A percentile compares a stretch with the other conserved stretches of the same genome.
These are phyloP conservation scores for Ypsolopha scabrella DNA, from an alignment of 2,888 invertebrate species.

Conservation along the genomic window DNA sequence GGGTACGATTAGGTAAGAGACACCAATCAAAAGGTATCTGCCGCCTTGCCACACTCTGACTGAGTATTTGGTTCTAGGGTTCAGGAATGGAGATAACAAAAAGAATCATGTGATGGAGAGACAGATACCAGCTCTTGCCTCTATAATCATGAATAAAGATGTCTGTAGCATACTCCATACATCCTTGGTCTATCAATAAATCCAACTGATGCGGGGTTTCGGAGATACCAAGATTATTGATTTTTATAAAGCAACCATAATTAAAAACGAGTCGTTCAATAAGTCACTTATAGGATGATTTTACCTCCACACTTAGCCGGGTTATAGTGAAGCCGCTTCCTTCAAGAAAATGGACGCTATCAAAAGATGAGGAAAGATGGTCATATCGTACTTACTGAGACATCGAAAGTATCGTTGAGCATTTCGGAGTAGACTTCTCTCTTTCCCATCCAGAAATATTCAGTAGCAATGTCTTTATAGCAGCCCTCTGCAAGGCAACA, in stretches of 20 bases:
- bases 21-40: no score
- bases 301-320: conserved; percentile 20
- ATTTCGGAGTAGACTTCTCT: conserved; percentile 59
- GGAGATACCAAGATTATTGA: no score
- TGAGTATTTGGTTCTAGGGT: no score
- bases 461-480: conserved; percentile 62
- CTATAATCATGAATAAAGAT: no score
- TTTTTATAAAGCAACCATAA: conserved; percentile 24
- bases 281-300: conserved; percentile 9
- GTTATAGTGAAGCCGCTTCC: conserved; percentile 19
- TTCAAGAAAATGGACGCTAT: conserved; percentile 38
- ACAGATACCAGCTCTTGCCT: no score
- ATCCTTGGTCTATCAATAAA: no score
- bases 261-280: conserved; percentile 10
- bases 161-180: no score
- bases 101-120: no score
- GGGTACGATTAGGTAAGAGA: no score
- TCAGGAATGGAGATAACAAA: no score
- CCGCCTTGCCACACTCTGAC: no score
- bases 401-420: conserved; percentile 45
- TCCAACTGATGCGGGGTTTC: no score
- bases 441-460: conserved; percentile 66
- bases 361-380: background rate
- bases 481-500: conserved; percentile 59
- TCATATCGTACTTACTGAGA: conserved; percentile 37